Percentiles rank a stretch among this genome's conserved stretches.
Conservation (phyloP, 2,113 vertebrate species). For the Chunga burmeisteri region DNA sequence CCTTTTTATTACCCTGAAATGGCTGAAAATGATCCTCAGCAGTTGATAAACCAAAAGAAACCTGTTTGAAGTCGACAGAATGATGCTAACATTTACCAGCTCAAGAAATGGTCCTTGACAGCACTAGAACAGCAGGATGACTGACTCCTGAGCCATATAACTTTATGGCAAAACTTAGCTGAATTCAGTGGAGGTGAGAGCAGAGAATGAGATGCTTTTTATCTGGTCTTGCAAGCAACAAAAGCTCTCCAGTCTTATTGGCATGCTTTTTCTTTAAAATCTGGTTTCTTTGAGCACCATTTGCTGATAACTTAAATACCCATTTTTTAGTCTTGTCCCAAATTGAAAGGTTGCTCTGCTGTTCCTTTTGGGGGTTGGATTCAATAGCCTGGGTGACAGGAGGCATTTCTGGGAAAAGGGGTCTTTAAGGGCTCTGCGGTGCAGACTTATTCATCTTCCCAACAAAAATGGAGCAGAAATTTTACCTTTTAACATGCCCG, state of each 20-base stretch:
- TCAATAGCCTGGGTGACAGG: background rate
- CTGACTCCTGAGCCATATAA: background rate
- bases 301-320: background rate
- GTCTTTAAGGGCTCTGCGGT: background rate
- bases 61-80: background rate
- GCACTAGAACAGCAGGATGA: background rate
- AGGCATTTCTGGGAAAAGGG: background rate
- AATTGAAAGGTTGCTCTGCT: background rate
- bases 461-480: background rate
- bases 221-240: background rate
- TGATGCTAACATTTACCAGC: background rate
- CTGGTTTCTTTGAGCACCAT: background rate
- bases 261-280: background rate
- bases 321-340: background rate
- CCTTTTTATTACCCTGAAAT: slow-evolving; percentile 12
- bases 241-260: background rate
- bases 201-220: background rate
- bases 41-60: background rate
- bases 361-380: background rate
- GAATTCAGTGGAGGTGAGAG: background rate
- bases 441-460: background rate
- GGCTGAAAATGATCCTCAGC: slow-evolving; percentile 6
- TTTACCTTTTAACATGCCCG: background rate
- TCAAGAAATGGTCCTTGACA: background rate
- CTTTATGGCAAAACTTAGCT: background rate